Base-by-base conservation (phyloP, 2,888 invertebrate species). In the Eledone cirrhosa region DNA sequence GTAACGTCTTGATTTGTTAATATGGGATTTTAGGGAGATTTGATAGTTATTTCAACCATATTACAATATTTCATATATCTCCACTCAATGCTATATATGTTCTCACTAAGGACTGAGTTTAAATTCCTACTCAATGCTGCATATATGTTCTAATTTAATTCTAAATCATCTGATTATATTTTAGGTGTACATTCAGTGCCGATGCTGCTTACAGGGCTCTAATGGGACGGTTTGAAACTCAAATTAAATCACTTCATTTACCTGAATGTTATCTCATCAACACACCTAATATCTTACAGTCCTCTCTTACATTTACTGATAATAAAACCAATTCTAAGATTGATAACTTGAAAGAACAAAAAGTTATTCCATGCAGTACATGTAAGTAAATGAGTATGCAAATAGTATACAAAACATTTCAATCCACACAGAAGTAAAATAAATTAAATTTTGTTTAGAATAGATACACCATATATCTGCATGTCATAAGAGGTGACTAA, bases 151-250 rank as follows among this genome's bases (percentile, higher is more conserved):
- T 3, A 16, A 27, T 33, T 27, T 78, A 67, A 48, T 48, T 13
- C 27, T 41, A 67, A 31, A 29, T 69, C 3, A 48, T 29, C 24
- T 27, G 22, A 33, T 41, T 31, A 79, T 48, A 69, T 48, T 80
- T 80, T 77, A 88, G 88, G 11, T 87, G 87, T 80, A 85, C 86
- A 47, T 87, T 81, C 80, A 83, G 78, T 79, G 59, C 81, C n/a
- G 81, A 75, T 14, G 85, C 87, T 3, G 79, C 87, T 80, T 24
- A 78, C 11, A 83, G 87, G 80, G 86, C 87, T 16, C 65, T 88
- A 13, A 83, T 91, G 7, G 85, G 83, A 0, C 88, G 93, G 80
- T 85, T 90, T 74, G 78, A 77, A 41, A 47, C 33, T 8, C 80
- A 86, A 14, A 72, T 63, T 16, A n/a, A 48, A 14, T 29, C 79